Conservation (phyloP, 2,797 vertebrate genomes). For the Xyrichtys novacula region DNA sequence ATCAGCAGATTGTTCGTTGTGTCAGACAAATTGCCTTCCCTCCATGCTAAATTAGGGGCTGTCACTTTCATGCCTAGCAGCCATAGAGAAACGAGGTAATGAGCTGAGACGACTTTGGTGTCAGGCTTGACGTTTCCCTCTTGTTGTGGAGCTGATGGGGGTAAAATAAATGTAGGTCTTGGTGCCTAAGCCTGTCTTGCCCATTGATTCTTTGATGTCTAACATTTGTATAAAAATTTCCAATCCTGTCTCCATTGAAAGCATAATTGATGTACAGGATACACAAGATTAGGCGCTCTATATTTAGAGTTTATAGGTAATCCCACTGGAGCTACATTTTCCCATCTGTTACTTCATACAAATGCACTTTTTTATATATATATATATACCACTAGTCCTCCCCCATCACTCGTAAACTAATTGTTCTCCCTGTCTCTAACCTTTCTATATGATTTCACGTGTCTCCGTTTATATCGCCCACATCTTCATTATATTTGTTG, state of each 20-base stretch:
- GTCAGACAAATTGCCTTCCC: conserved; percentile 82
- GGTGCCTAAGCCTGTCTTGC: conserved; percentile 28
- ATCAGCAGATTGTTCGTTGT: conserved; percentile 79
- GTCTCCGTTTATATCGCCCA: conserved; percentile 13
- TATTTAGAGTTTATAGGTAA: background rate
- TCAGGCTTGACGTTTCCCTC: conserved; percentile 69
- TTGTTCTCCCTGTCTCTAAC: conserved; percentile 8
- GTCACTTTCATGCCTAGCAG: conserved; percentile 77
- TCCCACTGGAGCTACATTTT: background rate
- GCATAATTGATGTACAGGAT: background rate
- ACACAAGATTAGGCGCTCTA: background rate
- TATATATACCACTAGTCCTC: conserved; percentile 16
- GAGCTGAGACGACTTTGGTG: conserved; percentile 74
- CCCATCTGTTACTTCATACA: conserved; percentile 23
- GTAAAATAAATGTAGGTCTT: conserved; percentile 33
- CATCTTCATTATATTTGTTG: conserved; percentile 14
- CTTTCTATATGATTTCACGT: background rate
- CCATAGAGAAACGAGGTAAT: conserved; percentile 72
- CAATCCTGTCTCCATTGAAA: background rate
- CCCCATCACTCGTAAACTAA: conserved; percentile 23
- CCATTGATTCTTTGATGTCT: conserved; percentile 8
- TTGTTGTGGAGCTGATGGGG: conserved; percentile 37
- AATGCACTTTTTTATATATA: conserved; percentile 17
- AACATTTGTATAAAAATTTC: conserved; percentile 20
- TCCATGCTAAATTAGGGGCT: conserved; percentile 79